Conservation (phyloP, 2,797 vertebrate genomes). For the Nannoperca australis region DNA sequence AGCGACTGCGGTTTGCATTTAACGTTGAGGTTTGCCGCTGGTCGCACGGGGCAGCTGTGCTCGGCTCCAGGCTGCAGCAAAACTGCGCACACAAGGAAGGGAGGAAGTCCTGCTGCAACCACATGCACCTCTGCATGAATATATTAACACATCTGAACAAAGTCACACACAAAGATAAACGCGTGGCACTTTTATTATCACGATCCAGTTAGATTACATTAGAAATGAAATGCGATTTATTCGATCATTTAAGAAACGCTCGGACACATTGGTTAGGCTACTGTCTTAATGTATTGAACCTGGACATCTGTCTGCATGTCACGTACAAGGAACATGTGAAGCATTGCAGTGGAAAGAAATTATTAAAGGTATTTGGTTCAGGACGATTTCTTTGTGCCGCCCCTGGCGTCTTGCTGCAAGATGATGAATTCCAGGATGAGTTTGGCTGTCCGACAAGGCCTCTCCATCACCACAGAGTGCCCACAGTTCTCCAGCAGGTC, state of each 20-base stretch:
- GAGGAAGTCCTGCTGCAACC: slow-evolving; percentile 52
- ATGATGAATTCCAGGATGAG: slow-evolving; percentile 94
- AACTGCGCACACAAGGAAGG: slow-evolving; percentile 54
- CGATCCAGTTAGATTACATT: slow-evolving; percentile 1
- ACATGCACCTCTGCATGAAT: slow-evolving; percentile 48
- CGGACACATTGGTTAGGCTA: background rate
- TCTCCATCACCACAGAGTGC: slow-evolving; percentile 95
- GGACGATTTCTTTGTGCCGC: slow-evolving; percentile 86
- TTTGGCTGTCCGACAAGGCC: slow-evolving; percentile 92
- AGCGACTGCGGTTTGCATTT: background rate
- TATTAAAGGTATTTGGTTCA: slow-evolving; percentile 37
- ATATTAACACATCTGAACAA: slow-evolving; percentile 8
- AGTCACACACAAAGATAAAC: background rate
- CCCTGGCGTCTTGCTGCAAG: slow-evolving; percentile 83
- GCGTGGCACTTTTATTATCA: slow-evolving; percentile 44
- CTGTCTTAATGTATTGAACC: background rate
- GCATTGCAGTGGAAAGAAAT: background rate
- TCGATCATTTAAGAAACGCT: background rate
- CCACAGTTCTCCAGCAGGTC: slow-evolving; percentile 97
- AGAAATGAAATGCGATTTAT: slow-evolving; percentile 20
- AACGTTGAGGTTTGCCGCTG: slow-evolving; percentile 55
- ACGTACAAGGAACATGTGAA: background rate
- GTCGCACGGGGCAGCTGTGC: slow-evolving; percentile 47
- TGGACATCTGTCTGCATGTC: slow-evolving; percentile 1
- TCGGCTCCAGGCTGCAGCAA: slow-evolving; percentile 61